Conservation (phyloP, 2,113 vertebrate genomes). For the Prietella phreatophila region DNA sequence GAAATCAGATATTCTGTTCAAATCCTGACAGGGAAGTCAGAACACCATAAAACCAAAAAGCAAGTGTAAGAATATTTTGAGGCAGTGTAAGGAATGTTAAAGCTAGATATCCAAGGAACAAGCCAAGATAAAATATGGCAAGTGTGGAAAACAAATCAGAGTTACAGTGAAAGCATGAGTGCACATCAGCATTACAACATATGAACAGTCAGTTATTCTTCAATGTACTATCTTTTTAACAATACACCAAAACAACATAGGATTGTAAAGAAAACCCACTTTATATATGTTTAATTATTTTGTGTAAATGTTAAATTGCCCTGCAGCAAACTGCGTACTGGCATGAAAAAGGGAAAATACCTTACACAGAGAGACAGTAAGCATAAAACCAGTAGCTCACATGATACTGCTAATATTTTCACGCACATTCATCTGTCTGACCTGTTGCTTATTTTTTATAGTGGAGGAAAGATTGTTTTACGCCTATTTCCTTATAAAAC, state of each 20-base stretch:
- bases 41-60: background rate
- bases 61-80: background rate
- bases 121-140: background rate
- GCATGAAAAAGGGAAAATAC: background rate
- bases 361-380: background rate
- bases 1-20: background rate
- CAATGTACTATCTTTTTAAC: background rate
- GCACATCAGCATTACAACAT: background rate
- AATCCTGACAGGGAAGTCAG: background rate
- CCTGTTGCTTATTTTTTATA: background rate
- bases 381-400: background rate
- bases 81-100: background rate
- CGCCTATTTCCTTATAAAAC: background rate
- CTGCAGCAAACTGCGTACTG: background rate
- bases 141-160: slow-evolving; percentile 1
- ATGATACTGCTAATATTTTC: background rate
- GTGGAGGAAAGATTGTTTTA: background rate
- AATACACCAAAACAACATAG: background rate
- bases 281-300: background rate
- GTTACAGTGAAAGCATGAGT: background rate
- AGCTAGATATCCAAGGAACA: background rate
- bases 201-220: background rate
- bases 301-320: background rate
- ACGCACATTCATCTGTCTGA: background rate
- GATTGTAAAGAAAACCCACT: background rate